Percentiles rank a stretch among this genome's conserved stretches.
These are phyloP conservation scores for Silurus lanzhouensis DNA, from an alignment of 2,797 vertebrate species.

Conservation along the genomic window DNA sequence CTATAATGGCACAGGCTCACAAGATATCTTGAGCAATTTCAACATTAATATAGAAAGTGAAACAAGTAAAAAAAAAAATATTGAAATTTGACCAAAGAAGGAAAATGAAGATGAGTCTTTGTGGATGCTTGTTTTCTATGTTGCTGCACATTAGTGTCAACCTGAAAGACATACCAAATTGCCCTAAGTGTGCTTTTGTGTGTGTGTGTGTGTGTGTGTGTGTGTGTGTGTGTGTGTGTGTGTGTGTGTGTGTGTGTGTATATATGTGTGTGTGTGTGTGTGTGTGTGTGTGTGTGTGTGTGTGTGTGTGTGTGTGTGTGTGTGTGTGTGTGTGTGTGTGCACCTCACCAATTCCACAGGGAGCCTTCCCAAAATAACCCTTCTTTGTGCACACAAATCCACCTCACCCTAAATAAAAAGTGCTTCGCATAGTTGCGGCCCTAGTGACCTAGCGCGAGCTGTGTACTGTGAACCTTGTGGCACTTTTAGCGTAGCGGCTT, in stretches of 20 bases:
- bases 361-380: conserved; percentile 51
- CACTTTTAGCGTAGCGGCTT: neutral
- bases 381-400: conserved; percentile 54
- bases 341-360: conserved; percentile 4
- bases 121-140: neutral
- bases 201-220: conserved; percentile 14
- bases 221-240: conserved; percentile 11
- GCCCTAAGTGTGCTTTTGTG: neutral
- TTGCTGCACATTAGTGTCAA: neutral
- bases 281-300: conserved; percentile 4
- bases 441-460: conserved; percentile 19
- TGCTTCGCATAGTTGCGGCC: conserved; percentile 37
- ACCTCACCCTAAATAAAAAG: conserved; percentile 45
- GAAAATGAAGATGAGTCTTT: neutral
- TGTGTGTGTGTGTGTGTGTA: conserved; percentile 23
- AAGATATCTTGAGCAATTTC: neutral
- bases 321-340: conserved; percentile 11
- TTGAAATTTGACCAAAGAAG: neutral
- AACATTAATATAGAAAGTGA: neutral
- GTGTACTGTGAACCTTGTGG: neutral
- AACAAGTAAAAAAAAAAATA: neutral
- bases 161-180: neutral
- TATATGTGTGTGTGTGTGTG: conserved; percentile 9
- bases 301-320: conserved; percentile 17
- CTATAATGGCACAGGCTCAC: no score